Evolutionary conservation across 1,140 invertebrate genomes (phyloP).

Genomic region (Riptortus pedestris): DNA sequence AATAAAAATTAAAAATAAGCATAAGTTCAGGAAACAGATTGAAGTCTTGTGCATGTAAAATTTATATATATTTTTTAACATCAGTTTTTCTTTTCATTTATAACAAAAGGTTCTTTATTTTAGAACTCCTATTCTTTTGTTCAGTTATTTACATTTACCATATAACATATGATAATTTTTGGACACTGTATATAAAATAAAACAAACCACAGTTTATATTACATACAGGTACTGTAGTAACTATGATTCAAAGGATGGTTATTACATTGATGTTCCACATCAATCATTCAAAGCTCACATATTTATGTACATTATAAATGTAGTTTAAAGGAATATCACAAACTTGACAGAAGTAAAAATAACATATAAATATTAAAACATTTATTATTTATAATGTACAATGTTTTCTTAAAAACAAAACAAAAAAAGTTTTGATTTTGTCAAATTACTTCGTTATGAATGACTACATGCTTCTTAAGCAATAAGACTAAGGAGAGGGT

Average conservation of each 20-base stretch:
- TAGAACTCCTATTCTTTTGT: not conserved
- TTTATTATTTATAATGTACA: not conserved
- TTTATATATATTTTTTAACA: not conserved
- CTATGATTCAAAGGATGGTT: no score
- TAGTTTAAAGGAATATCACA: not conserved
- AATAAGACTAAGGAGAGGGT: slow-evolving; percentile 50
- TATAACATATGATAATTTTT: no score
- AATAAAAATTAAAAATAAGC: no score
- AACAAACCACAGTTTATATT: no score
- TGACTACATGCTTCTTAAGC: slow-evolving; percentile 10
- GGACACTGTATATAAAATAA: no score
- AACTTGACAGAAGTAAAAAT: not conserved
- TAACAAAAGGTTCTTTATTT: not conserved
- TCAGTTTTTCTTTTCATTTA: not conserved
- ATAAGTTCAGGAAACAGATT: no score
- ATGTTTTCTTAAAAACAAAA: not conserved
- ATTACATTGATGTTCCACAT: no score
- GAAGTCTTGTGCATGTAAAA: no score
- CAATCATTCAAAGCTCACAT: no score
- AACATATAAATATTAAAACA: not conserved
- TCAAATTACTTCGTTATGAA: not conserved
- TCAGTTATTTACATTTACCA: no score
- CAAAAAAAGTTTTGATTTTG: not conserved
- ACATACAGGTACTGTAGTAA: no score
- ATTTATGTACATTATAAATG: not conserved